Base-by-base conservation (phyloP, 2,888 invertebrate genomes). In the Leptopilina myrica region DNA sequence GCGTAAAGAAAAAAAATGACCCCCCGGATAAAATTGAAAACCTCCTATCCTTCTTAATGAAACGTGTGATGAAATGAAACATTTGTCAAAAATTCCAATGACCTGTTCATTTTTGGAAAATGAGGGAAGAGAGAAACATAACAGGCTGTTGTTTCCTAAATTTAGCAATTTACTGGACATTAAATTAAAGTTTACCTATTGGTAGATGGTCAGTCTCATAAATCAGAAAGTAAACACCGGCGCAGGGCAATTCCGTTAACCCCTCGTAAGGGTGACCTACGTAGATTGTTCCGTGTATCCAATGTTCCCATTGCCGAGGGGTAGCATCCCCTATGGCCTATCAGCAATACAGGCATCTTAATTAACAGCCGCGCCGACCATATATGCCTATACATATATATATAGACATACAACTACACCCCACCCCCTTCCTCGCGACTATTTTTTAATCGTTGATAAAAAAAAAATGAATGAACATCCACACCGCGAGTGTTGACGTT, bases 171-270 rank as follows among this genome's bases (percentile, higher is more conserved):
- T 83, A 83, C 76, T 80, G 79, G 76, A 80, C 80, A 84, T 83
- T 82, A 82, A 83, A 78, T 80, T 76, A 77, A 79, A 82, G 82
- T 84, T 83, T 82, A 79, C 80, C 80, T 84, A 85, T 85, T 83
- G 83, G 82, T 82, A 85, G 85, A 81, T 84, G 86, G 85, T 86
- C 86, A 86, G 86, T 88, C 87, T 83, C 87, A 88, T 89, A 88
- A 89, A 89, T 89, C 89, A 88, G 87, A 86, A 87, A 86, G 86
- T 85, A 88, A 89, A 89, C 87, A 88, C 85, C 82, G 83, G 83
- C 79, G 82, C 85, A 82, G 86, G 86, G 88, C 87, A 86, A 88
- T 88, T 88, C 86, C 83, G 86, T 80, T 82, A 84, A 83, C 83
- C 85, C 86, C 82, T 83, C 83, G 82, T 75, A 79, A 80, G 79